Evolutionary conservation across 1,140 invertebrate species (phyloP).

Genomic region (Psilanteris sp.): DNA sequence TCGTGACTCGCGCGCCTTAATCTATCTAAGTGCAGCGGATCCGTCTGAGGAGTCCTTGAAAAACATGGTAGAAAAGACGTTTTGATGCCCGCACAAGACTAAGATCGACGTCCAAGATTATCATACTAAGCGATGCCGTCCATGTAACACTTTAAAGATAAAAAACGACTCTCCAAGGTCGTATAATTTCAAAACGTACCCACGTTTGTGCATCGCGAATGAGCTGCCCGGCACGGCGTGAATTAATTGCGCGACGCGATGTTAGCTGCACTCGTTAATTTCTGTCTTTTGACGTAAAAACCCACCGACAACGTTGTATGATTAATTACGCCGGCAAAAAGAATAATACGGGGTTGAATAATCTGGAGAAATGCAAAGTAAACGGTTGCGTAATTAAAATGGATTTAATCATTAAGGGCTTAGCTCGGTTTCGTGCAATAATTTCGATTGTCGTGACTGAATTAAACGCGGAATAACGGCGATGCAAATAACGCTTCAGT

Average conservation of each 20-base stretch:
- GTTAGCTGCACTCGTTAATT: conserved; percentile 64
- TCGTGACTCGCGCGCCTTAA: conserved; percentile 38
- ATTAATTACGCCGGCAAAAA: conserved; percentile 55
- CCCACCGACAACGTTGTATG: conserved; percentile 58
- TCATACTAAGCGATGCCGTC: conserved; percentile 70
- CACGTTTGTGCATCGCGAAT: conserved; percentile 64
- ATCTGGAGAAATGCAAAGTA: conserved; percentile 57
- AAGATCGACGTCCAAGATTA: conserved; percentile 71
- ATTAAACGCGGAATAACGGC: conserved; percentile 42
- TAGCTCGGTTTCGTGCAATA: conserved; percentile 24
- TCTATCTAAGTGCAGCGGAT: conserved; percentile 59
- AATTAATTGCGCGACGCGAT: conserved; percentile 62
- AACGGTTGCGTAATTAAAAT: conserved; percentile 58
- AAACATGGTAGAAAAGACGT: conserved; percentile 60
- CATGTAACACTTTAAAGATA: conserved; percentile 72
- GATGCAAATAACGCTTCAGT: conserved; percentile 51
- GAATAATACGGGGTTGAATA: conserved; percentile 45
- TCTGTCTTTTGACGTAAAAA: conserved; percentile 65
- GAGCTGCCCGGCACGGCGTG: conserved; percentile 57
- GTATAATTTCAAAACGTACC: conserved; percentile 68
- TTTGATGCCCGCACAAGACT: conserved; percentile 63
- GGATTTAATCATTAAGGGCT: conserved; percentile 51
- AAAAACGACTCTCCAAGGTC: conserved; percentile 69
- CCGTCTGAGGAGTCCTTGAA: conserved; percentile 62
- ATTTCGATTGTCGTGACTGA: conserved; percentile 44